A percentile compares a stretch with the other conserved stretches of the same genome.
Conservation (phyloP, 2,113 vertebrate species). For the Mystacornis crossleyi region DNA sequence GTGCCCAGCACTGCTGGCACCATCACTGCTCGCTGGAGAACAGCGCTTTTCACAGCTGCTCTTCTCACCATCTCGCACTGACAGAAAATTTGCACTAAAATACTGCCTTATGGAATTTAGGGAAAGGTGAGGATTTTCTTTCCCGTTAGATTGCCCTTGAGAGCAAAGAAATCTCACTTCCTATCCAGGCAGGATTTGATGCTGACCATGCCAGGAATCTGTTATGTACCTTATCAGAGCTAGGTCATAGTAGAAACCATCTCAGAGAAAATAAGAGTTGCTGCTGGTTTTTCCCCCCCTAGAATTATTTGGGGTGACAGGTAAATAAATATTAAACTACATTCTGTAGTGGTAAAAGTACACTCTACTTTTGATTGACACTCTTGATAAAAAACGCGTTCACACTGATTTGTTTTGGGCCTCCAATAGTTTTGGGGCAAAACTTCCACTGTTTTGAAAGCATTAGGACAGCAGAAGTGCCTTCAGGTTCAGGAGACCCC, state of each 20-base stretch:
- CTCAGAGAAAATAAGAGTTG: neutral
- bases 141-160: neutral
- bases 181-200: neutral
- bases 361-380: neutral
- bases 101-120: neutral
- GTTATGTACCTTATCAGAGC: neutral
- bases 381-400: neutral
- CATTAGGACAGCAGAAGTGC: neutral
- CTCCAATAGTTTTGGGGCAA: neutral
- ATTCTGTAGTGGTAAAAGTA: neutral
- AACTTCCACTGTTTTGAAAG: neutral
- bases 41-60: neutral
- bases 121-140: neutral
- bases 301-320: neutral
- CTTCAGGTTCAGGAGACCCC: neutral
- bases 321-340: neutral
- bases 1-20: neutral
- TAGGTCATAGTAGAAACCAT: neutral
- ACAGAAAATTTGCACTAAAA: neutral
- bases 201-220: neutral
- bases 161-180: neutral
- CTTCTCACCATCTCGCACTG: neutral
- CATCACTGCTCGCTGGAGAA: rapidly evolving
- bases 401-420: neutral
- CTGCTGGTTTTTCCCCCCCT: neutral